phyloP scores from a whole-genome alignment of 2,113 vertebrate species.

The Oryzias celebensis region DNA sequence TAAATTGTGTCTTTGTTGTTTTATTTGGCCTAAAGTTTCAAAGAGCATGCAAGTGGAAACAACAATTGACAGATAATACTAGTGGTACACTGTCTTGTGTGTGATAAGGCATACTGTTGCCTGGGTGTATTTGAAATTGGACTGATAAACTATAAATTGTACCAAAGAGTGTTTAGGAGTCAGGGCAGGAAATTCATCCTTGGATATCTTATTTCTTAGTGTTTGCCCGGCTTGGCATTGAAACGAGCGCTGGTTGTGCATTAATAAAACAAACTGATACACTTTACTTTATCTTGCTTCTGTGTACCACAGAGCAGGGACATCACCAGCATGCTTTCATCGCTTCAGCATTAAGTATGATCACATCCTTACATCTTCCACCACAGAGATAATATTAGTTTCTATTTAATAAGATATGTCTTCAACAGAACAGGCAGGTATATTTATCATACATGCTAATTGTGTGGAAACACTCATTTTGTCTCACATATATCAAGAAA shows the following conservation, averaged over 20 bases:
- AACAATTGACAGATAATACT: conserved; percentile 29
- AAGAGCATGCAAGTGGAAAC: conserved; percentile 10
- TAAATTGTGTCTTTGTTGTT: conserved; percentile 46
- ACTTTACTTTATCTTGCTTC: background rate
- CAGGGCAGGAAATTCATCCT: conserved; percentile 24
- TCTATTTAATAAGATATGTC: conserved; percentile 35
- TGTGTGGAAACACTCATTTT: conserved; percentile 64
- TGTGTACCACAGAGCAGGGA: too few species aligned
- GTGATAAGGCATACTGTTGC: conserved; percentile 32
- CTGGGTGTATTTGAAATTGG: conserved; percentile 28
- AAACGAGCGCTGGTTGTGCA: background rate
- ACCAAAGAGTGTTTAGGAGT: background rate
- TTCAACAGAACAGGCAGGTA: conserved; percentile 28
- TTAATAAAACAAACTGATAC: background rate
- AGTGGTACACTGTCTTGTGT: conserved; percentile 38
- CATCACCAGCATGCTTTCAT: background rate
- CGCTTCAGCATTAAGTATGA: background rate
- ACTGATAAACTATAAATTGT: conserved; percentile 34
- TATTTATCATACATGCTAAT: conserved; percentile 67
- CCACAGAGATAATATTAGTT: conserved; percentile 22
- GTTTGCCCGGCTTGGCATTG: conserved; percentile 5
- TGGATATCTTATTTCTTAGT: conserved; percentile 29
- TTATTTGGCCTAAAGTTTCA: conserved; percentile 33
- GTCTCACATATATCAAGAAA: conserved; percentile 44
- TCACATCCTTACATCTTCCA: conserved; percentile 9